phyloP scores from a whole-genome alignment of 2,888 invertebrate species.

The Germaria angustata region DNA sequence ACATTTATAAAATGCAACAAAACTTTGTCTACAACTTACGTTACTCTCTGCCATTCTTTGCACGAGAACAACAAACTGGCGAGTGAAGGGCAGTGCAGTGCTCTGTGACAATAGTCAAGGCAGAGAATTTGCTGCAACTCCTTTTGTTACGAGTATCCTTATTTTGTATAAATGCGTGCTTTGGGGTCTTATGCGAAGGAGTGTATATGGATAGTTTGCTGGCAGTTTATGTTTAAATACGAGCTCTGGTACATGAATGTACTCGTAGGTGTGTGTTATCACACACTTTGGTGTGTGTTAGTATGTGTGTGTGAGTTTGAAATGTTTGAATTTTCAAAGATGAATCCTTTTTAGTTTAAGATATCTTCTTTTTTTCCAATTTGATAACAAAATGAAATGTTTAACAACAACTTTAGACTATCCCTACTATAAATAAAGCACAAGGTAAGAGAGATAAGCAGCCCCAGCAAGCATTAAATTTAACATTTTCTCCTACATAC shows the following conservation, averaged over 20 bases:
- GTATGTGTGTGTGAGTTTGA: not conserved
- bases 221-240: not conserved
- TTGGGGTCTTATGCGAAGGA: not conserved
- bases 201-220: not conserved
- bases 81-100: conserved; percentile 12
- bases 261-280: not conserved
- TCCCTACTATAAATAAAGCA: conserved; percentile 16
- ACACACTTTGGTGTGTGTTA: not conserved
- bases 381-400: conserved; percentile 66
- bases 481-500: not conserved
- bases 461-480: conserved; percentile 12
- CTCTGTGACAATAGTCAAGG: not conserved
- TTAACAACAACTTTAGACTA: conserved; percentile 44
- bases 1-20: conserved; percentile 62
- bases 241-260: not conserved
- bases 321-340: conserved; percentile 51
- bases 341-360: conserved; percentile 65
- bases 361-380: conserved; percentile 17
- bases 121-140: not conserved
- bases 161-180: conserved; percentile 47
- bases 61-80: conserved; percentile 8
- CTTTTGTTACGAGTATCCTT: conserved; percentile 43
- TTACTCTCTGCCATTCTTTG: not conserved
- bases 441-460: conserved; percentile 62
- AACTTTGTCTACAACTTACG: conserved; percentile 9